These are phyloP conservation scores for Momotus momota DNA, from an alignment of 2,797 vertebrate species.

Conservation along the genomic window DNA sequence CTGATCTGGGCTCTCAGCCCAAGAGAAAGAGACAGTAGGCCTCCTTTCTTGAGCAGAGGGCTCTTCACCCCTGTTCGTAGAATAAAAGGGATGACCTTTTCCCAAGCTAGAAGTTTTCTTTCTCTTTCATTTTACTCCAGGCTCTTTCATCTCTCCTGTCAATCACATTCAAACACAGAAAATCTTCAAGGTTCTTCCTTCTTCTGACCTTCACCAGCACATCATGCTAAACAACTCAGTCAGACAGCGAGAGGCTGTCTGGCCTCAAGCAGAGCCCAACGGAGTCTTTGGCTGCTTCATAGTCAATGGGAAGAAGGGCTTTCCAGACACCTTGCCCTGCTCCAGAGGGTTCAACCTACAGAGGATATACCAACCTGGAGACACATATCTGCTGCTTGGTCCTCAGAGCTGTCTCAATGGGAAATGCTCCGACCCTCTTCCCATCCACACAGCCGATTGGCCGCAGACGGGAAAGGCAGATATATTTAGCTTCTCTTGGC, in stretches of 20 bases:
- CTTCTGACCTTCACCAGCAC: not conserved
- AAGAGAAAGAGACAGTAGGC: not conserved
- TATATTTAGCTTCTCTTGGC: not conserved
- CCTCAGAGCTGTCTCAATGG: not conserved
- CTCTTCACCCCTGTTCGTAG: not conserved
- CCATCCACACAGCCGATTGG: not conserved
- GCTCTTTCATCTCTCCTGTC: not conserved
- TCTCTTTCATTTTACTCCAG: not conserved
- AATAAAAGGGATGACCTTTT: not conserved
- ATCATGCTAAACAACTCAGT: not conserved
- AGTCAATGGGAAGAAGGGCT: not conserved
- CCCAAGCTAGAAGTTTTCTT: not conserved
- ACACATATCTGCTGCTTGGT: fast-evolving
- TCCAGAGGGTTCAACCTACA: not conserved
- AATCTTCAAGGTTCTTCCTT: not conserved
- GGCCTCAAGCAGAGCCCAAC: not conserved
- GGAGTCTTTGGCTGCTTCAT: not conserved
- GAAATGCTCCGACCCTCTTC: not conserved
- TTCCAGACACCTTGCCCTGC: not conserved
- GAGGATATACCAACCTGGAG: not conserved
- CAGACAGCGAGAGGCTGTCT: not conserved
- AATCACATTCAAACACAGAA: not conserved
- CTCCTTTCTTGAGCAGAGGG: not conserved
- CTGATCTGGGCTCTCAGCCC: not conserved
- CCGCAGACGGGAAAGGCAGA: not conserved